phyloP scores from a whole-genome alignment of 2,113 vertebrate species.

The Thermophis baileyi region DNA sequence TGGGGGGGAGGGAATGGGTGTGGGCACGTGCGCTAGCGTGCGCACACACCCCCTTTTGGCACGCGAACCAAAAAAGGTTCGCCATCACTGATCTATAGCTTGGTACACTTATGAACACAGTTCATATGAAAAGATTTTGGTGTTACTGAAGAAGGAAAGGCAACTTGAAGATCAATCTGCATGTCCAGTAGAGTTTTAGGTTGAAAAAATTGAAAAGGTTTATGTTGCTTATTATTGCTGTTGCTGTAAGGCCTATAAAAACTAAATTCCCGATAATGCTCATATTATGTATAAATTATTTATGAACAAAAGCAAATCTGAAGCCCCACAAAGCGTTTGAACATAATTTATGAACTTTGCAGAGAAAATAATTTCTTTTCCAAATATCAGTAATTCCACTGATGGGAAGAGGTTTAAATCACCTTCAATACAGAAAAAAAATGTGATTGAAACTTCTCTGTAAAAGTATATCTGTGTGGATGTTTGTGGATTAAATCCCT shows the following conservation, averaged over 20 bases:
- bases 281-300: neutral
- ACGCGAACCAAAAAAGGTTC: too few species aligned
- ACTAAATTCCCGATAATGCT: neutral
- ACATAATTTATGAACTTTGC: neutral
- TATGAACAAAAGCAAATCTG: neutral
- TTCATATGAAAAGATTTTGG: neutral
- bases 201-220: neutral
- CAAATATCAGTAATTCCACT: neutral
- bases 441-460: neutral
- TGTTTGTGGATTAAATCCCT: neutral
- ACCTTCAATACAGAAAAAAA: neutral
- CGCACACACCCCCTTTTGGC: too few species aligned
- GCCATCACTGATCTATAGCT: too few species aligned
- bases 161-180: neutral
- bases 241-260: neutral
- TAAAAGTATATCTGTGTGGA: neutral
- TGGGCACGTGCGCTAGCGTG: too few species aligned
- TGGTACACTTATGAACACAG: neutral
- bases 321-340: neutral
- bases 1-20: too few species aligned
- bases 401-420: neutral
- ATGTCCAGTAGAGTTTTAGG: neutral
- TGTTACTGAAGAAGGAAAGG: neutral
- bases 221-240: neutral
- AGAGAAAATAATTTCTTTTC: neutral